Evolutionary conservation across 2,888 invertebrate genomes (phyloP).

Genomic region (Agelastica alni): DNA sequence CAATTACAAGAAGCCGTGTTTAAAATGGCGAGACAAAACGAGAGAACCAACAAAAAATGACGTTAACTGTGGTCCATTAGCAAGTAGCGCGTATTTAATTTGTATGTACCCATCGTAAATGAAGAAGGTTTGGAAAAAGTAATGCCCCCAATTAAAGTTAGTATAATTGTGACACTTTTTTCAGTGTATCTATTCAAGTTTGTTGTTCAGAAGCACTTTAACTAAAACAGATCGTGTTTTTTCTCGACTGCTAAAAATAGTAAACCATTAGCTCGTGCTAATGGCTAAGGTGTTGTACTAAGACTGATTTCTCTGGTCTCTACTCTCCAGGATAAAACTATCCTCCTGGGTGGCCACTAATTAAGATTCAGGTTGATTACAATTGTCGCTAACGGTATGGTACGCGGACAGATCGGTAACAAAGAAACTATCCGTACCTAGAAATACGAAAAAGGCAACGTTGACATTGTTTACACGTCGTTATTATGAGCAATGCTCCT

Average conservation of each 20-base stretch:
- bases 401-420: constrained; percentile 53
- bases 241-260: constrained; percentile 50
- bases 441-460: constrained; percentile 56
- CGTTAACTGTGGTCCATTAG: too few relatives aligned
- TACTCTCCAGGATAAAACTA: constrained; percentile 52
- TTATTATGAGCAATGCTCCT: constrained; percentile 54
- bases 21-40: too few relatives aligned
- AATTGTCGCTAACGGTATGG: constrained; percentile 59
- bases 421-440: constrained; percentile 55
- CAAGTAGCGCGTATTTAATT: too few relatives aligned
- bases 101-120: too few relatives aligned
- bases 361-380: constrained; percentile 60
- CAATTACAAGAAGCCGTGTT: too few relatives aligned
- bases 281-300: constrained; percentile 54
- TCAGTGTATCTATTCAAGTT: constrained; percentile 16
- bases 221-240: constrained; percentile 33
- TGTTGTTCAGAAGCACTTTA: constrained; percentile 22
- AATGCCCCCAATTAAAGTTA: constrained; percentile 3
- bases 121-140: constrained; percentile 1
- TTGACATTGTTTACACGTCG: constrained; percentile 53
- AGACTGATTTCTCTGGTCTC: constrained; percentile 52
- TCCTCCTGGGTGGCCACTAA: constrained; percentile 59
- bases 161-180: constrained; percentile 12
- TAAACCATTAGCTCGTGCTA: constrained; percentile 57
- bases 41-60: too few relatives aligned